phyloP scores from a whole-genome alignment of 2,113 vertebrate species.

The Gopherus evgoodei region DNA sequence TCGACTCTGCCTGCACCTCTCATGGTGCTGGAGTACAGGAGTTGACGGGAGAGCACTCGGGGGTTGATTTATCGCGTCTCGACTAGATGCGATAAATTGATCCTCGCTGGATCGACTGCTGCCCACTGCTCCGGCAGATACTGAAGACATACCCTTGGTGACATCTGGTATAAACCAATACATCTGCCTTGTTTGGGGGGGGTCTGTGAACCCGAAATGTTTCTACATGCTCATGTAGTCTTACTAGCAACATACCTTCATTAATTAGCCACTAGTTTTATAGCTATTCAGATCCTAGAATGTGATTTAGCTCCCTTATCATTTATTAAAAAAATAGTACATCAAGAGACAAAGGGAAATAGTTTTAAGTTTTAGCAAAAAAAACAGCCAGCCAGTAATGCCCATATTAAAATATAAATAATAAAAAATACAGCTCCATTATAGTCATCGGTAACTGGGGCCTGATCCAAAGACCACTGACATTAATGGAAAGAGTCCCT shows the following conservation, averaged over 20 bases:
- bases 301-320: not conserved
- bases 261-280: constrained; percentile 41
- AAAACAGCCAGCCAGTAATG: not conserved
- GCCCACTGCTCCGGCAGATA: no score
- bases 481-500: not conserved
- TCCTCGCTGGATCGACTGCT: no score
- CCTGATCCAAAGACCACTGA: not conserved
- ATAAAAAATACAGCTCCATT: not conserved
- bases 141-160: not conserved
- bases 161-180: constrained; percentile 52
- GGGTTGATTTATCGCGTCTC: no score
- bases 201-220: constrained; percentile 51
- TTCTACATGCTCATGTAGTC: constrained; percentile 32
- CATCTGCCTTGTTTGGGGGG: constrained; percentile 10
- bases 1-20: no score
- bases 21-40: no score
- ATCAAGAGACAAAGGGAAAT: accelerated
- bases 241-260: constrained; percentile 44
- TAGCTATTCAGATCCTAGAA: not conserved
- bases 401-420: not conserved
- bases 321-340: not conserved
- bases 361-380: not conserved
- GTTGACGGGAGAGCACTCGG: no score
- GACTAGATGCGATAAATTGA: no score
- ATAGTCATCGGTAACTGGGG: not conserved